Conservation (phyloP, 2,888 invertebrate genomes). For the Copidosoma aretas region DNA sequence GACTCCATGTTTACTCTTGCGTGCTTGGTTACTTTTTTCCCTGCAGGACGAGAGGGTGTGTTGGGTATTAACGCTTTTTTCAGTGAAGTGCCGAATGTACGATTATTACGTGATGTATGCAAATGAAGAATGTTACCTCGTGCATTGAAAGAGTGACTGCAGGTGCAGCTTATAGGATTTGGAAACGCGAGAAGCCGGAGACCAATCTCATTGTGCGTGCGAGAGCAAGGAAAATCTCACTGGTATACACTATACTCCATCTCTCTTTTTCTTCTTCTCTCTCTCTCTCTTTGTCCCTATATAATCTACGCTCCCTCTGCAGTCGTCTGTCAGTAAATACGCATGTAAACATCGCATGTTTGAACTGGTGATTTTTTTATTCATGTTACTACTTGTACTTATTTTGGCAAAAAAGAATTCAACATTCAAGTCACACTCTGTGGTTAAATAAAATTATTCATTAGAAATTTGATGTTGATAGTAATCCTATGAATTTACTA, state of each 20-base stretch:
- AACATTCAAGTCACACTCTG: no score
- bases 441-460: no score
- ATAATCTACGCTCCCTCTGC: not conserved
- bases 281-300: not conserved
- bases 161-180: not conserved
- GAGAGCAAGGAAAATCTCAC: no score
- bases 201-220: not conserved
- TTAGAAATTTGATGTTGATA: no score
- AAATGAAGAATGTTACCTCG: constrained; percentile 14
- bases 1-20: not conserved
- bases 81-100: not conserved
- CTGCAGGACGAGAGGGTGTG: not conserved
- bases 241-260: no score
- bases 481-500: no score
- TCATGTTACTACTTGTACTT: no score
- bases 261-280: constrained; percentile 12
- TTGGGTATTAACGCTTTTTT: not conserved
- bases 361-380: not conserved
- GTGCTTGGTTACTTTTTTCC: constrained; percentile 19
- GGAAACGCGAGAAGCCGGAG: not conserved
- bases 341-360: not conserved
- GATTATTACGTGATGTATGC: not conserved
- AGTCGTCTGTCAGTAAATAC: not conserved
- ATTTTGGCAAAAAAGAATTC: not conserved
- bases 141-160: not conserved